A percentile compares a stretch with the other conserved stretches of the same genome.
Conservation (phyloP, 1,140 invertebrate genomes). For the Rhizoglyphus robini region DNA sequence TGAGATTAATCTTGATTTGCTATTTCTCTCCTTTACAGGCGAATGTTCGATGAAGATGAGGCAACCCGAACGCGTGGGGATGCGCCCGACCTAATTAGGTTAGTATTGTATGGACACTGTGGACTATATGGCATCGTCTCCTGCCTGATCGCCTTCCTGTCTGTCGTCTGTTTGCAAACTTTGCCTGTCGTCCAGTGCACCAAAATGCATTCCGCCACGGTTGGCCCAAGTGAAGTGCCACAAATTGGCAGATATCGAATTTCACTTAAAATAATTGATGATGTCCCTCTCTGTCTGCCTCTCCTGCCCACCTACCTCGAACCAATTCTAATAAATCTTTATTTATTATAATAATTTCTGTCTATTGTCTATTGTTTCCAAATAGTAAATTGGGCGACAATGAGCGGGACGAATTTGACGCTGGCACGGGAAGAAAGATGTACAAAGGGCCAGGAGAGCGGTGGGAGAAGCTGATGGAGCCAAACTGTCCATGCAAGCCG, state of each 20-base stretch:
- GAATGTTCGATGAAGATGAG: conserved; percentile 15
- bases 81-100: conserved; percentile 14
- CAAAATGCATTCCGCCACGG: not conserved
- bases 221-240: not conserved
- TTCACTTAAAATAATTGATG: conserved; percentile 12
- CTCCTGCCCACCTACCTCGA: too few species aligned
- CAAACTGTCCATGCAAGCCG: conserved; percentile 61
- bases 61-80: not conserved
- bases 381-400: conserved; percentile 10
- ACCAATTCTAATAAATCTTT: not conserved
- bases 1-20: not conserved
- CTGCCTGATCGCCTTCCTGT: too few species aligned
- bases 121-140: not conserved
- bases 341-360: not conserved
- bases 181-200: not conserved
- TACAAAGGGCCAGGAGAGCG: conserved; percentile 13
- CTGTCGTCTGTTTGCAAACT: not conserved
- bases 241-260: not conserved
- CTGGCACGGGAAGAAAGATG: not conserved
- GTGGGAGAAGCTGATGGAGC: conserved; percentile 35
- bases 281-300: not conserved
- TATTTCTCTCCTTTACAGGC: conserved; percentile 9
- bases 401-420: conserved; percentile 6
- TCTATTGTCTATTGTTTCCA: not conserved
- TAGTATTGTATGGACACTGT: not conserved